A percentile compares a stretch with the other conserved stretches of the same genome.
Evolutionary conservation across 2,113 vertebrate species (phyloP).

Genomic region (Apaloderma vittatum): DNA sequence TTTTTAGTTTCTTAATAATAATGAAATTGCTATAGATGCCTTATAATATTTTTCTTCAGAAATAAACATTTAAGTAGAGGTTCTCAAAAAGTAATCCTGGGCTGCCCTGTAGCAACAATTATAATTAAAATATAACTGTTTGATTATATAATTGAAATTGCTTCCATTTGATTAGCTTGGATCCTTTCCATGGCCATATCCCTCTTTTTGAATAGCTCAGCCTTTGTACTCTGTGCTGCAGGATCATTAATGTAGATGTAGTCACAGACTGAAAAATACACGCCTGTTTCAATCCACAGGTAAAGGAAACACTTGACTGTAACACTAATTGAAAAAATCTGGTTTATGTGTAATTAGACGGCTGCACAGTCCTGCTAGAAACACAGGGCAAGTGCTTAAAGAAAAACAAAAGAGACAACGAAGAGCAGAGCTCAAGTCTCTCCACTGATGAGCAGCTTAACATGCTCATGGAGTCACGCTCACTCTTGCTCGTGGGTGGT

Average conservation of each 20-base stretch:
- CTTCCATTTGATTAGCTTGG: constrained; percentile 54
- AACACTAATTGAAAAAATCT: not conserved
- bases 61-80: constrained; percentile 65
- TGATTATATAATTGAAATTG: constrained; percentile 70
- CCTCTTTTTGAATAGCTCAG: constrained; percentile 6
- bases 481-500: not conserved
- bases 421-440: not conserved
- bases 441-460: fast-evolving
- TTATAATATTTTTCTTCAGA: constrained; percentile 59
- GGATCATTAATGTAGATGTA: not conserved
- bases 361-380: not conserved
- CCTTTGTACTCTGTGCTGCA: not conserved
- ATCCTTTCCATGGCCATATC: constrained; percentile 18
- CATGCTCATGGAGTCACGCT: fast-evolving
- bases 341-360: not conserved
- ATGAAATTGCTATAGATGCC: constrained; percentile 23
- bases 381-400: not conserved
- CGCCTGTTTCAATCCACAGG: not conserved
- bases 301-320: constrained; percentile 4
- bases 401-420: not conserved
- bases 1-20: constrained; percentile 56
- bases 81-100: constrained; percentile 28
- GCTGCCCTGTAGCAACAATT: constrained; percentile 59
- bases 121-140: constrained; percentile 69
- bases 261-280: not conserved